Base-by-base conservation (phyloP, 2,888 invertebrate genomes). In the Cheilosia scutellata region DNA sequence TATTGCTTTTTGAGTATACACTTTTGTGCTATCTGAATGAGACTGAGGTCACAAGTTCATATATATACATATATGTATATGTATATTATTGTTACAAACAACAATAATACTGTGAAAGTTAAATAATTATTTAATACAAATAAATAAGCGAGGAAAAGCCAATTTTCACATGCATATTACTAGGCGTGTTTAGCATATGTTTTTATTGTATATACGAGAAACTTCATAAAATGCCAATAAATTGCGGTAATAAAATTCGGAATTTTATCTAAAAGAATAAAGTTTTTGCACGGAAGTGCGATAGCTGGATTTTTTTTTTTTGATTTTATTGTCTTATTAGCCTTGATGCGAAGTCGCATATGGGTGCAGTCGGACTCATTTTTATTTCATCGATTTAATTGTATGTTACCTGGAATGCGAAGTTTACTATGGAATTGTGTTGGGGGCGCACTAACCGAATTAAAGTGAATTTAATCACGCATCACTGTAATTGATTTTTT, bases 21-120 rank as follows among this genome's bases (percentile, higher is more conserved):
- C 37, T 71, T 71, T 31, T 71, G 47, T 37, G 58, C 58, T 71
- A 71, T 71, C 71, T 58, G 31, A 16, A 11, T 37, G 11, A 44
- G 16, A 47, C 37, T 40, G 40, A 60, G 71, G 51, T 71, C 71
- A 60, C 58, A 71, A 49, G 71, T 71, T 71, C 60, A 51, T 6
- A n/a, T 47, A 2, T 47, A 20, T n/a, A n/a, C n/a, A n/a, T n/a
- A n/a, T n/a, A n/a, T n/a, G n/a, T 20, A 16, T 16, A 6, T 44
- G 4, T 13, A n/a, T 44, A 6, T 16, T 16, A 5, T 71, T 71
- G 60, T 4, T 37, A 11, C 37, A 9, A 37, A 11, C 37, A 11
- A 37, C 11, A 4, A 37, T 37, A 37, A 37, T 20, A 20, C 20
- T 20, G 20, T 0, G 20, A 20, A 20, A 20, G 20, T 20, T 20